Conservation (phyloP, 2,888 invertebrate genomes). For the Ceramica pisi region DNA sequence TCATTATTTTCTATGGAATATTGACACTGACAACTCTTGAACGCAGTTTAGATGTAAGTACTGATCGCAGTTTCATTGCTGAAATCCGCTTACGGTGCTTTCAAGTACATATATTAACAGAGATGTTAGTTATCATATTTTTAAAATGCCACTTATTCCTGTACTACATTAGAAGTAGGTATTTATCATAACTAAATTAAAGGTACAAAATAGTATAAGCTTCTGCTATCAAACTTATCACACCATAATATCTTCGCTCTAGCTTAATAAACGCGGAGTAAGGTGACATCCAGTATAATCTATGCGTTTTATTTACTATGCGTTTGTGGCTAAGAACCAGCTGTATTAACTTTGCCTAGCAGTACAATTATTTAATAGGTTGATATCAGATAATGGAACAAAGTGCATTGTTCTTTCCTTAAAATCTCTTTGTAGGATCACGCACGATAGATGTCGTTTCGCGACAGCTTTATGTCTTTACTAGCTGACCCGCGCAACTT, state of each 20-base stretch:
- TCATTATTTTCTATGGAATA: too few species aligned
- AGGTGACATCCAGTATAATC: neutral
- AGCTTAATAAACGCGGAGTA: neutral
- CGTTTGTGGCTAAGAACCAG: neutral
- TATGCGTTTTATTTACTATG: too few species aligned
- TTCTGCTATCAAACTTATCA: neutral
- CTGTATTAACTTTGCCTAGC: neutral
- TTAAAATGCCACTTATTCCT: neutral
- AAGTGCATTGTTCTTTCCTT: too few species aligned
- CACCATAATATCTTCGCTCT: neutral
- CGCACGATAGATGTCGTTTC: too few species aligned
- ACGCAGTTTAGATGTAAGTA: too few species aligned
- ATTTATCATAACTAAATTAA: neutral
- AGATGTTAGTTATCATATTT: neutral
- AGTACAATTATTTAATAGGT: constrained; percentile 1
- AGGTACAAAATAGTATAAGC: too few species aligned
- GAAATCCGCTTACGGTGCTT: constrained; percentile 2
- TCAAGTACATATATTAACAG: neutral
- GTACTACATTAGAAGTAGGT: neutral
- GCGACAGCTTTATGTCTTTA: too few species aligned
- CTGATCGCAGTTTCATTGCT: too few species aligned
- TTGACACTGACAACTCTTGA: too few species aligned
- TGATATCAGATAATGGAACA: too few species aligned
- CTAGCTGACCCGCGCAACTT: too few species aligned
- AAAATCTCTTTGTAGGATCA: too few species aligned